phyloP scores from a whole-genome alignment of 2,888 invertebrate species.

The Campopleginae sp. region DNA sequence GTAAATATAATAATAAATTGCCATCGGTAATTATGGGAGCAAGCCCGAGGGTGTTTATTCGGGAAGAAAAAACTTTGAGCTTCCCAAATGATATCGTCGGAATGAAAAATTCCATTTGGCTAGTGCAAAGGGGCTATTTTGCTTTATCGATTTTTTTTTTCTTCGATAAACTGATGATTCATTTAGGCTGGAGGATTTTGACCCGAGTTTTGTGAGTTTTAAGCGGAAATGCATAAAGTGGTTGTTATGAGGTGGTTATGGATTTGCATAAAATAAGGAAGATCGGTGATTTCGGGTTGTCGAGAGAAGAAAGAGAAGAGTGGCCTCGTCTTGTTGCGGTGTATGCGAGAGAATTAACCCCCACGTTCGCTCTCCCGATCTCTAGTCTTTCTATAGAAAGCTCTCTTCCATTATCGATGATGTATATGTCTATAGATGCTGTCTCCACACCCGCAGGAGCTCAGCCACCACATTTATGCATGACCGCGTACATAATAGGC shows the following conservation, averaged over 20 bases:
- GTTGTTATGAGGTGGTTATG: conserved; percentile 38
- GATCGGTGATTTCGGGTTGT: conserved; percentile 70
- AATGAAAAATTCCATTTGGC: too few relatives aligned
- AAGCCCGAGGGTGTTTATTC: not conserved
- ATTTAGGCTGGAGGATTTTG: not conserved
- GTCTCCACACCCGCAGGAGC: conserved; percentile 56
- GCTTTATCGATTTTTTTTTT: too few relatives aligned
- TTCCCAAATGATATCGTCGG: too few relatives aligned
- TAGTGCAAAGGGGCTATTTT: too few relatives aligned
- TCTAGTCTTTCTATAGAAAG: conserved; percentile 29
- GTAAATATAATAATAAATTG: not conserved
- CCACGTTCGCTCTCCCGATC: conserved; percentile 44
- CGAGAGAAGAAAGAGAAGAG: conserved; percentile 38
- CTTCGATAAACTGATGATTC: not conserved
- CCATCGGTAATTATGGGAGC: not conserved
- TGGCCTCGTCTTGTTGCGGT: conserved; percentile 56
- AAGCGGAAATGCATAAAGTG: not conserved
- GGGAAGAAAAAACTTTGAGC: not conserved
- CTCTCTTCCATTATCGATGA: conserved; percentile 72
- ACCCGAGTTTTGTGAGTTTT: not conserved
- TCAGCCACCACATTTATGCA: conserved; percentile 75
- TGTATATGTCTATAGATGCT: conserved; percentile 33
- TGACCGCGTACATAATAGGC: conserved; percentile 73
- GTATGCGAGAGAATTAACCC: conserved; percentile 36
- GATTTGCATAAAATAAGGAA: conserved; percentile 71